Evolutionary conservation across 1,140 invertebrate species (phyloP).

Genomic region (Thaumatotibia leucotreta): DNA sequence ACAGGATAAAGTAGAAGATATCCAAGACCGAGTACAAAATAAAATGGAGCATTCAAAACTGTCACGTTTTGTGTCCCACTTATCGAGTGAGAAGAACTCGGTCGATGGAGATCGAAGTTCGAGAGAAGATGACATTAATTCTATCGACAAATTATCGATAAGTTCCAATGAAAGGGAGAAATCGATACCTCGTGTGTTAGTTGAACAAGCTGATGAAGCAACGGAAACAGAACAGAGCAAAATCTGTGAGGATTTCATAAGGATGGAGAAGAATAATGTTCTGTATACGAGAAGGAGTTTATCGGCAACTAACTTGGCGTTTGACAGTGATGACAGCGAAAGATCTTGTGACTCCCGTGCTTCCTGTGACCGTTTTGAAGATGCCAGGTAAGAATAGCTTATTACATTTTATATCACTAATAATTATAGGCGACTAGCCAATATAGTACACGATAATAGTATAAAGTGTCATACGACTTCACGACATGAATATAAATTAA

Average conservation of each 20-base stretch:
- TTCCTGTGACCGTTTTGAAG: conserved; percentile 46
- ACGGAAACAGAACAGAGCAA: conserved; percentile 34
- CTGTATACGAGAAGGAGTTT: conserved; percentile 40
- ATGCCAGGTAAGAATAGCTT: conserved; percentile 43
- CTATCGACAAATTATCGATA: conserved; percentile 30
- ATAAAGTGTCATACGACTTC: no score
- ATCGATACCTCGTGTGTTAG: conserved; percentile 30
- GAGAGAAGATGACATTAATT: conserved; percentile 19
- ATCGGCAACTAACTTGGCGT: conserved; percentile 48
- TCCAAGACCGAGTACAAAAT: conserved; percentile 66
- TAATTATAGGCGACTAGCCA: background rate
- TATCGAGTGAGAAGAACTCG: conserved; percentile 55
- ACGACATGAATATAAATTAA: no score
- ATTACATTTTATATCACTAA: background rate
- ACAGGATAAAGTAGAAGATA: conserved; percentile 63
- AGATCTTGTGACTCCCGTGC: conserved; percentile 55
- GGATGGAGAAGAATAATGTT: conserved; percentile 45
- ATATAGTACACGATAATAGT: no score
- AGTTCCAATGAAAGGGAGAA: conserved; percentile 25
- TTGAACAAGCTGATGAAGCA: conserved; percentile 41
- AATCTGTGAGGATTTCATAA: conserved; percentile 52
- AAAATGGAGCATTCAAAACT: conserved; percentile 59
- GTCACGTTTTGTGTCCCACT: conserved; percentile 58
- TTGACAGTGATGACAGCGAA: conserved; percentile 31
- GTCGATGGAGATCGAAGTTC: conserved; percentile 26